Conservation (phyloP, 1,140 invertebrate species). For the Dendrolimus punctatus region DNA sequence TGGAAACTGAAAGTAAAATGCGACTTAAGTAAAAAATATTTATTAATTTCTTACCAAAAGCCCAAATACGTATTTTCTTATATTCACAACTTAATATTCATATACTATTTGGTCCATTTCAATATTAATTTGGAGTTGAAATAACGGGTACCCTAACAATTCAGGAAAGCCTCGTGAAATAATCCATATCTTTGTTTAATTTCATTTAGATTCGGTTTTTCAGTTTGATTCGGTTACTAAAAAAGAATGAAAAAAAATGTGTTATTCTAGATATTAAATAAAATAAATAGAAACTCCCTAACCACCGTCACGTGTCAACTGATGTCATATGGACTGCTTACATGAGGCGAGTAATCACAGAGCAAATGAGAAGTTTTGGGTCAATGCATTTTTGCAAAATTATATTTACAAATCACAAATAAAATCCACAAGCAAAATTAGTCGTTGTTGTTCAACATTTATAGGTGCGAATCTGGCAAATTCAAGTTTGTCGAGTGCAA, state of each 20-base stretch:
- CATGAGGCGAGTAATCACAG: slow-evolving; percentile 52
- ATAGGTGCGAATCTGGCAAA: neutral
- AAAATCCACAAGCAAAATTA: neutral
- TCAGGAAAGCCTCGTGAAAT: no score
- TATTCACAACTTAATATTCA: no score
- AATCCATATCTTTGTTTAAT: no score
- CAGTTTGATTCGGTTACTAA: no score
- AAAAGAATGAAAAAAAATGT: neutral
- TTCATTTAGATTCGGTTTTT: no score
- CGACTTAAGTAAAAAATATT: no score
- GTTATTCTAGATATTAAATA: slow-evolving; percentile 17
- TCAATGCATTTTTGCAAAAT: slow-evolving; percentile 26
- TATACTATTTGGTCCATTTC: no score
- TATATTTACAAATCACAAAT: slow-evolving; percentile 12
- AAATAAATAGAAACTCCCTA: slow-evolving; percentile 44
- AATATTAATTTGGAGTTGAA: no score
- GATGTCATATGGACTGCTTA: slow-evolving; percentile 32
- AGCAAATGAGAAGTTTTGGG: slow-evolving; percentile 66
- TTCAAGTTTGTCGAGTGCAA: slow-evolving; percentile 11
- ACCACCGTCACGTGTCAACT: slow-evolving; percentile 50
- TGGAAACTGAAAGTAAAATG: no score
- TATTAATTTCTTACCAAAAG: no score
- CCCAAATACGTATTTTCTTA: no score
- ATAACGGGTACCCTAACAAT: no score
- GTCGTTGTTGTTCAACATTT: neutral